Evolutionary conservation across 2,888 invertebrate genomes (phyloP).

Genomic region (Argyra leucocephala): DNA sequence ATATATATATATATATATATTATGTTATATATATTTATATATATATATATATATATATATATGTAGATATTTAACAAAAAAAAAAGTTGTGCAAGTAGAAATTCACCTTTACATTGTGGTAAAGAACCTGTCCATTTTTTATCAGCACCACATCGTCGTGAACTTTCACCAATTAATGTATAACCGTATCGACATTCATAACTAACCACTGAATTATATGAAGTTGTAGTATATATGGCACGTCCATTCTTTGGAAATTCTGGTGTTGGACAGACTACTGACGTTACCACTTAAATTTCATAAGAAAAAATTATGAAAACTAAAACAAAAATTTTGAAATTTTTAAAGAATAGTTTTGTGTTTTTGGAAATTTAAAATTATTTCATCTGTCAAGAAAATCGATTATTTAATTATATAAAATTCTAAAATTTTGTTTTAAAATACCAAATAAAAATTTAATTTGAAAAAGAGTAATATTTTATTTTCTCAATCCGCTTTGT

Average conservation of each 20-base stretch:
- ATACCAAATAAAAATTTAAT: too few species aligned
- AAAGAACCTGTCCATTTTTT: conserved; percentile 90
- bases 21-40: conserved; percentile 14
- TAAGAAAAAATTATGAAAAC: background rate
- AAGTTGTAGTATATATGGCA: conserved; percentile 83
- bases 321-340: background rate
- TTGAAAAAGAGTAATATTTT: too few species aligned
- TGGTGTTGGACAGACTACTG: conserved; percentile 88
- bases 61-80: background rate
- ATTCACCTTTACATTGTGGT: conserved; percentile 79
- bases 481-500: too few species aligned
- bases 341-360: too few species aligned
- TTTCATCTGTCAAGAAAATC: too few species aligned
- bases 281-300: conserved; percentile 60
- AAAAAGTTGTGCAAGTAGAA: background rate
- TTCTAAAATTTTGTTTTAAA: too few species aligned
- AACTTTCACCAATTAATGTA: conserved; percentile 79
- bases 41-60: conserved; percentile 18
- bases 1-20: conserved; percentile 15
- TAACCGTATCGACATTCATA: conserved; percentile 95
- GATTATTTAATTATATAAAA: too few species aligned
- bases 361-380: too few species aligned
- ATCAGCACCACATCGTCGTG: conserved; percentile 86
- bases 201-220: conserved; percentile 89
- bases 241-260: conserved; percentile 87